Conservation (phyloP, 2,797 vertebrate genomes). For the Pempheris klunzingeri region DNA sequence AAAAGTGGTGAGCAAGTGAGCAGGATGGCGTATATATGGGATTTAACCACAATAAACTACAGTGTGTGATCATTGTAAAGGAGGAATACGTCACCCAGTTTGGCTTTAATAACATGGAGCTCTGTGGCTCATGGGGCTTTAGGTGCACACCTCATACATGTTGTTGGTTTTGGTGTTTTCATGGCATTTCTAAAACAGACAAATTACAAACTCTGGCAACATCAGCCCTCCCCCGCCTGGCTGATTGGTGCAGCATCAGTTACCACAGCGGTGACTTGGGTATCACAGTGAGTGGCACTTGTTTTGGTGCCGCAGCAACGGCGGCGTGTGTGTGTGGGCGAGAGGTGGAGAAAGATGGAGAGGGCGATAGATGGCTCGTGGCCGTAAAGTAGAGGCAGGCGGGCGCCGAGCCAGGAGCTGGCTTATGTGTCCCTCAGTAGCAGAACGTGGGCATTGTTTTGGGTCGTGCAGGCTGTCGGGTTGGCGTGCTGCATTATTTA, state of each 20-base stretch:
- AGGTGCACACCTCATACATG: no score
- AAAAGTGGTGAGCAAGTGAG: no score
- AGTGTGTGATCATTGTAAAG: no score
- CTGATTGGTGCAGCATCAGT: constrained; percentile 21
- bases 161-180: background rate
- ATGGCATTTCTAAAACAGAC: no score
- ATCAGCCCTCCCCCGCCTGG: background rate
- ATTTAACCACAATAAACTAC: no score
- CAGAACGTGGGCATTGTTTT: constrained; percentile 70
- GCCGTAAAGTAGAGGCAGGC: constrained; percentile 23
- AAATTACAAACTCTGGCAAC: constrained; percentile 24
- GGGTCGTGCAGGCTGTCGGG: constrained; percentile 60
- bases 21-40: no score
- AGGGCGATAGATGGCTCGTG: constrained; percentile 9
- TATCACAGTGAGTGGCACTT: constrained; percentile 26
- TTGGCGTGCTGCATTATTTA: constrained; percentile 77
- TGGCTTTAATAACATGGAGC: no score
- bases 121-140: no score
- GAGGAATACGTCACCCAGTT: no score
- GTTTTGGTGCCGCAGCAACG: constrained; percentile 30
- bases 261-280: constrained; percentile 20
- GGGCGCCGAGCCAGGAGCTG: constrained; percentile 50
- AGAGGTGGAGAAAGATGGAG: constrained; percentile 4
- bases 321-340: constrained; percentile 23
- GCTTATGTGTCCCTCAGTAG: constrained; percentile 59